phyloP scores from a whole-genome alignment of 2,113 vertebrate genomes.

The Hyaena hyaena region DNA sequence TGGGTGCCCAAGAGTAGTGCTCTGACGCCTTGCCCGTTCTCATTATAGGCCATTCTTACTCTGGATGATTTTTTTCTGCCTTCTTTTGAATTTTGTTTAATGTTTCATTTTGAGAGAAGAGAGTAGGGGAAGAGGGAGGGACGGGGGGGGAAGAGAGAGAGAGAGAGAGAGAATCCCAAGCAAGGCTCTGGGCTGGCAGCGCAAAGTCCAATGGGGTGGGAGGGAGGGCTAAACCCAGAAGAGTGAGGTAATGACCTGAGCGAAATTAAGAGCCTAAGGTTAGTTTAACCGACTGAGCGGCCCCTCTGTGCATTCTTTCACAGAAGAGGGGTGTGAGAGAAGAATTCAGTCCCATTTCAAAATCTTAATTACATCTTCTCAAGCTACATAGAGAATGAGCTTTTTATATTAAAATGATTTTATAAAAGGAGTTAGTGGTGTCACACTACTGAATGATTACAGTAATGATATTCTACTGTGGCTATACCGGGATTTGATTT shows the following conservation, averaged over 20 bases:
- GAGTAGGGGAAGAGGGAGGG: too few relatives aligned
- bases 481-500: neutral
- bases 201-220: too few relatives aligned
- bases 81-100: neutral
- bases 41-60: neutral
- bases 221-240: too few relatives aligned
- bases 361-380: neutral
- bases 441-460: neutral
- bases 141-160: too few relatives aligned
- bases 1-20: neutral
- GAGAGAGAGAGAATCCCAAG: too few relatives aligned
- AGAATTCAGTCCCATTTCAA: neutral
- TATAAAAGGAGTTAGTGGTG: neutral
- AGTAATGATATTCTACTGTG: neutral
- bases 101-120: too few relatives aligned
- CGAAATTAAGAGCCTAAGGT: too few relatives aligned
- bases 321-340: neutral
- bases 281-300: too few relatives aligned
- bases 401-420: slow-evolving; percentile 4
- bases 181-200: too few relatives aligned
- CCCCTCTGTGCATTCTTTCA: neutral
- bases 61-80: neutral
- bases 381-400: neutral
- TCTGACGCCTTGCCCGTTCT: neutral
- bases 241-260: too few relatives aligned